Evolutionary conservation across 92 coral and sea anemone species (phyloP).

Genomic region (Desmophyllum pertusum): DNA sequence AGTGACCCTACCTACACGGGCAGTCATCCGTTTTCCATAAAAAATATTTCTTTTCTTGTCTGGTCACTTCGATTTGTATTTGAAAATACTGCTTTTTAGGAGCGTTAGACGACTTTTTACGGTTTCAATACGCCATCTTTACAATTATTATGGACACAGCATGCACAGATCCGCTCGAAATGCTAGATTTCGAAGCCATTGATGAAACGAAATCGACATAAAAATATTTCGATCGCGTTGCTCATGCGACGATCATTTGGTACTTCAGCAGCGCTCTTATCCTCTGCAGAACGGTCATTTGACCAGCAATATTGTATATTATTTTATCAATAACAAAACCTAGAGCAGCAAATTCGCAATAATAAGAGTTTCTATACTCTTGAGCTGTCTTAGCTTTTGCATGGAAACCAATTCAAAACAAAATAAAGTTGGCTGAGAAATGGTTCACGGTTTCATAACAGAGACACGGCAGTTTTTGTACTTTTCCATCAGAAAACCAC

Average conservation of each 20-base stretch:
- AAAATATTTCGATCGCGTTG: slow-evolving; percentile 29
- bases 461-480: slow-evolving; percentile 5
- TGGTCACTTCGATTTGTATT: slow-evolving; percentile 15
- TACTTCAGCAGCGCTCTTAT: neutral
- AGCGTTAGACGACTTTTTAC: slow-evolving; percentile 14
- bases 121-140: slow-evolving; percentile 38
- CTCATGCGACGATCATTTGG: slow-evolving; percentile 4
- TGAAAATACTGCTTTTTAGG: slow-evolving; percentile 4
- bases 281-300: neutral
- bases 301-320: neutral
- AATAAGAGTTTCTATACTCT: slow-evolving; percentile 8
- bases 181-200: slow-evolving; percentile 22
- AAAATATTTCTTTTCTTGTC: slow-evolving; percentile 13
- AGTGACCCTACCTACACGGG: slow-evolving; percentile 26
- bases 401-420: slow-evolving; percentile 68
- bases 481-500: neutral
- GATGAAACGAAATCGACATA: slow-evolving; percentile 23
- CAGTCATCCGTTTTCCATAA: slow-evolving; percentile 19
- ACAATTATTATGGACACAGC: slow-evolving; percentile 35
- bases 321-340: neutral
- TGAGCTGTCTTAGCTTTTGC: slow-evolving; percentile 43
- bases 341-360: slow-evolving; percentile 8
- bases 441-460: slow-evolving; percentile 22
- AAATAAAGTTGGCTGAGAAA: slow-evolving; percentile 54
- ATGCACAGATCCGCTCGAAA: slow-evolving; percentile 42